phyloP scores from a whole-genome alignment of 2,113 vertebrate species.

The Myotis davidii region DNA sequence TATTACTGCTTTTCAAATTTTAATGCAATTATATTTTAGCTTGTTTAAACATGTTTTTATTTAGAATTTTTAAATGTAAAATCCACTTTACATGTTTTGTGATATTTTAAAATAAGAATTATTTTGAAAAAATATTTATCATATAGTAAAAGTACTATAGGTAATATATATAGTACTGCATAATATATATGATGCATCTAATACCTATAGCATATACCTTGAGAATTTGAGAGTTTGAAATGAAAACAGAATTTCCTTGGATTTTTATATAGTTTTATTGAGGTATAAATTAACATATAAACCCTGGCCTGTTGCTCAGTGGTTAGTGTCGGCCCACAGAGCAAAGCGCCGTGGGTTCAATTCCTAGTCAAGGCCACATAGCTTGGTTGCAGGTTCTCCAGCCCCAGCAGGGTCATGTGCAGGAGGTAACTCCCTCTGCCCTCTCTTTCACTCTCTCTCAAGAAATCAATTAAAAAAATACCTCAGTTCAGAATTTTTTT shows the following conservation, averaged over 20 bases:
- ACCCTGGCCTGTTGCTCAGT: too few relatives aligned
- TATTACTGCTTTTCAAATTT: background rate
- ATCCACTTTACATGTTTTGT: background rate
- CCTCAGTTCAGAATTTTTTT: too few relatives aligned
- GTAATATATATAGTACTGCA: background rate
- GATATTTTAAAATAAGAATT: background rate
- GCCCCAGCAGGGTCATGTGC: too few relatives aligned
- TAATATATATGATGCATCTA: too few relatives aligned
- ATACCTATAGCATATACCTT: background rate
- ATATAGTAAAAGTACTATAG: background rate
- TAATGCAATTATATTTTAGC: background rate
- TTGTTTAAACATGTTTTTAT: background rate
- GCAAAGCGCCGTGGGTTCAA: too few relatives aligned
- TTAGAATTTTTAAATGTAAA: background rate
- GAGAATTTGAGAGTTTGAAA: background rate
- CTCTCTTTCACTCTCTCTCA: too few relatives aligned
- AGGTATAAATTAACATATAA: background rate
- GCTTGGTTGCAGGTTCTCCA: too few relatives aligned
- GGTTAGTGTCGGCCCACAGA: too few relatives aligned
- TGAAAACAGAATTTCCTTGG: background rate
- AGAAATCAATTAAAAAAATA: too few relatives aligned
- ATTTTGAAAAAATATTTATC: background rate
- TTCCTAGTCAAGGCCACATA: too few relatives aligned
- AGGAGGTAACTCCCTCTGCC: too few relatives aligned
- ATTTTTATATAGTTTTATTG: background rate